Conservation (phyloP, 2,888 invertebrate species). For the Yponomeuta evonymella region DNA sequence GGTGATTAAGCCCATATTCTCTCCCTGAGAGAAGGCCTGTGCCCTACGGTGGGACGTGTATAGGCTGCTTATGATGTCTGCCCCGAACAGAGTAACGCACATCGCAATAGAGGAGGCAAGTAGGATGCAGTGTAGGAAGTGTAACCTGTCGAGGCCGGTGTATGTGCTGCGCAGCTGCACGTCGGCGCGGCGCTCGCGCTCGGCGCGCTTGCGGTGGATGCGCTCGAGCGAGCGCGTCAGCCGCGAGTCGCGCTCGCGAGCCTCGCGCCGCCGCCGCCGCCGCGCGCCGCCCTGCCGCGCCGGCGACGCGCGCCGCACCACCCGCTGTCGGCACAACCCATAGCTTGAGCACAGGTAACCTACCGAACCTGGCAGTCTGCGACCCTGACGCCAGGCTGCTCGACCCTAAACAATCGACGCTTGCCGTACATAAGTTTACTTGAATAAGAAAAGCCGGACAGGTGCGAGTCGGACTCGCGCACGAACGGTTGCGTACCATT, state of each 20-base stretch:
- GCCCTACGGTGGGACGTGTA: too few relatives aligned
- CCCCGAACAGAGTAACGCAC: too few relatives aligned
- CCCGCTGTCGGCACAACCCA: conserved; percentile 35
- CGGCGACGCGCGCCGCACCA: conserved; percentile 48
- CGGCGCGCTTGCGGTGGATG: conserved; percentile 66
- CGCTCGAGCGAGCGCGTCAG: conserved; percentile 70
- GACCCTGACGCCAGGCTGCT: too few relatives aligned
- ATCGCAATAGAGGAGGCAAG: background rate
- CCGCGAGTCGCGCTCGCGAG: conserved; percentile 54
- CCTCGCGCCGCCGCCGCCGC: conserved; percentile 43
- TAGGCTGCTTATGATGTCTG: too few relatives aligned
- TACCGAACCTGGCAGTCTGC: too few relatives aligned
- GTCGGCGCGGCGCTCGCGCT: conserved; percentile 58
- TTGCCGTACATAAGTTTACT: too few relatives aligned
- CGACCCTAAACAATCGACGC: too few relatives aligned
- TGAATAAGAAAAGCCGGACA: too few relatives aligned
- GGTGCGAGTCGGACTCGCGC: too few relatives aligned
- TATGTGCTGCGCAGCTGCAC: conserved; percentile 76
- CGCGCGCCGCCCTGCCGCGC: conserved; percentile 43
- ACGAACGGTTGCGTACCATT: too few relatives aligned
- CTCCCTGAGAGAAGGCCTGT: too few relatives aligned
- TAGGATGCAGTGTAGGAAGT: conserved; percentile 24
- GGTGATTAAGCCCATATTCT: too few relatives aligned
- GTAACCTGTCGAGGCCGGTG: conserved; percentile 76
- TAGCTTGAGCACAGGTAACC: background rate